Evolutionary conservation across 2,113 vertebrate genomes (phyloP).

Genomic region (Pangasianodon hypophthalmus): DNA sequence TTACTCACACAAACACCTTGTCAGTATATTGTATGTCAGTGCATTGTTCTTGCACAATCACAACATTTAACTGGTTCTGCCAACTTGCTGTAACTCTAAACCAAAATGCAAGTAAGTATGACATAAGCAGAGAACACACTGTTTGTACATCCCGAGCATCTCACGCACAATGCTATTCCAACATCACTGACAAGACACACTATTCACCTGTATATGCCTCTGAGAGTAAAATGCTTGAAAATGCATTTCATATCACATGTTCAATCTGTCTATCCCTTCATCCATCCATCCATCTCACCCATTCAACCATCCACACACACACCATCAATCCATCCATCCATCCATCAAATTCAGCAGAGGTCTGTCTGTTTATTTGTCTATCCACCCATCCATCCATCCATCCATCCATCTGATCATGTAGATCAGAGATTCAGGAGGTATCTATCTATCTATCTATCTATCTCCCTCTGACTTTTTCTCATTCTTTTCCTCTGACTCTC

Average conservation of each 20-base stretch:
- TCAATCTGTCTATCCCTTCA: not conserved
- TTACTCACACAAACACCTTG: not conserved
- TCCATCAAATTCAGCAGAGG: not conserved
- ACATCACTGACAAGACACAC: not conserved
- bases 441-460: not conserved
- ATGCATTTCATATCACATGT: not conserved
- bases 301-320: no score
- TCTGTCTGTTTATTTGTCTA: not conserved
- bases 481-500: not conserved
- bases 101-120: constrained; percentile 14
- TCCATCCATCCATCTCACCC: not conserved
- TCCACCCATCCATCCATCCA: constrained; percentile 2
- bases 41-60: constrained; percentile 12
- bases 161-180: not conserved
- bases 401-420: not conserved
- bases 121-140: not conserved
- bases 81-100: constrained; percentile 26
- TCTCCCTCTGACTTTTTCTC: not conserved
- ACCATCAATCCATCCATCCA: not conserved
- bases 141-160: not conserved
- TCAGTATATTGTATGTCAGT: constrained; percentile 31
- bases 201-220: not conserved
- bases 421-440: not conserved
- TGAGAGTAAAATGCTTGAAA: not conserved
- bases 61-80: not conserved